Conservation (phyloP, 2,888 invertebrate genomes). For the Hylaea fasciaria region DNA sequence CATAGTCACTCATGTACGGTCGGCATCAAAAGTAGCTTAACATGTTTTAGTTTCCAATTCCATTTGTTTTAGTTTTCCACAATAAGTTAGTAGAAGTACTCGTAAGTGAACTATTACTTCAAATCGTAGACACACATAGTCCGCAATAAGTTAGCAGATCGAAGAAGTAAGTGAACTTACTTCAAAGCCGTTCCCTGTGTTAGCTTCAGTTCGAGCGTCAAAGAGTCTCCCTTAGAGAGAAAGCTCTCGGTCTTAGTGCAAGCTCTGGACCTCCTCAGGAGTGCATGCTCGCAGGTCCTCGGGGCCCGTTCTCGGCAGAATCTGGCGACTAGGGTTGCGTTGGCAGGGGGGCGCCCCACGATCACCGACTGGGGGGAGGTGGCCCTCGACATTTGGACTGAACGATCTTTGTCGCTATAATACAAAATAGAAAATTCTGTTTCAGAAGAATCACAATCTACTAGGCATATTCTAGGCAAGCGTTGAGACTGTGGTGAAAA, state of each 20-base stretch:
- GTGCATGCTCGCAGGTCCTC: constrained; percentile 92
- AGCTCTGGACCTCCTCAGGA: constrained; percentile 88
- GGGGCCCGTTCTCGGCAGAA: constrained; percentile 94
- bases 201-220: constrained; percentile 91
- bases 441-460: not conserved
- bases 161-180: constrained; percentile 73
- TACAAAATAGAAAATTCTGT: constrained; percentile 4
- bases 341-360: constrained; percentile 86
- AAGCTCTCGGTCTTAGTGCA: constrained; percentile 93
- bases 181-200: constrained; percentile 94
- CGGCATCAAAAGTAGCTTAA: no score
- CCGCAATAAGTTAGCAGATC: not conserved
- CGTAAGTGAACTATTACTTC: no score
- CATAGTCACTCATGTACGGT: no score
- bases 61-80: no score
- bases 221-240: constrained; percentile 91
- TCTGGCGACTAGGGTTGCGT: constrained; percentile 91
- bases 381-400: constrained; percentile 79
- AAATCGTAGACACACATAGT: no score
- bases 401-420: constrained; percentile 79
- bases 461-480: no score
- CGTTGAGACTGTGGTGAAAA: no score
- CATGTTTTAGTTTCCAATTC: no score
- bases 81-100: no score
- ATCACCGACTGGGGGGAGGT: constrained; percentile 79